Evolutionary conservation across 2,113 vertebrate species (phyloP), one percentile per base, ranked within the genome.

Genomic region (Chaenocephalus aceratus): DNA sequence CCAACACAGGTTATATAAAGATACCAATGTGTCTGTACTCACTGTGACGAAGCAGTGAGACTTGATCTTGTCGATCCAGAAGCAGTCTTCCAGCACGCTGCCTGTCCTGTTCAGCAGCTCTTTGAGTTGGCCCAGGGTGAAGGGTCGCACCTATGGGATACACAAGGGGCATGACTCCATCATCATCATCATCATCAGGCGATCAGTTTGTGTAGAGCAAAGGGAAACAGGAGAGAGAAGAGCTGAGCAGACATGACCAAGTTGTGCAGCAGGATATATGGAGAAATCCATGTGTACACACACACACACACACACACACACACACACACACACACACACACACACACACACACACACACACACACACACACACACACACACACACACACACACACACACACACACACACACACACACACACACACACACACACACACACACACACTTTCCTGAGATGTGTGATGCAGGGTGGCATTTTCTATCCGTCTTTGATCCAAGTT

Each of bases 51-150:
- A 97, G 93, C 97, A 97, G 79, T 98, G 97, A 34, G 97, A 97
- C 84, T 97, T 97, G 88, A 98, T 98, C 88, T 97, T 97, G 91
- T 97, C 97, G 7, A 97, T 97, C 97, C 97, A 98, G 89, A 98
- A 98, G 57, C 94, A 96, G 1, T 97, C 97, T 63, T 98, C 97
- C 63, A 96, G 88, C 83, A 98, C 26, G 0, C 88, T 93, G 54
- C 97, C 97, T 0, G 96, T 97, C 26, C 95, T 95, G 62, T 94
- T 96, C 77, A 98, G 92, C 66, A 98, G 91, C 88, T 97, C 96
- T 83, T 97, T 98, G 21, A 98, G 91, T 60, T 98, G 97, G 53
- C 95, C 95, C 84, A 98, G 90, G 12, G 97, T 98, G 91, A 98
- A 98, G 13, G 97, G 97, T 30, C 97, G 95, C 11, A 97, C 97